Percentiles rank a stretch among this genome's conserved stretches.
These are phyloP conservation scores for Trachops cirrhosus DNA, from an alignment of 2,797 vertebrate species.

Conservation along the genomic window DNA sequence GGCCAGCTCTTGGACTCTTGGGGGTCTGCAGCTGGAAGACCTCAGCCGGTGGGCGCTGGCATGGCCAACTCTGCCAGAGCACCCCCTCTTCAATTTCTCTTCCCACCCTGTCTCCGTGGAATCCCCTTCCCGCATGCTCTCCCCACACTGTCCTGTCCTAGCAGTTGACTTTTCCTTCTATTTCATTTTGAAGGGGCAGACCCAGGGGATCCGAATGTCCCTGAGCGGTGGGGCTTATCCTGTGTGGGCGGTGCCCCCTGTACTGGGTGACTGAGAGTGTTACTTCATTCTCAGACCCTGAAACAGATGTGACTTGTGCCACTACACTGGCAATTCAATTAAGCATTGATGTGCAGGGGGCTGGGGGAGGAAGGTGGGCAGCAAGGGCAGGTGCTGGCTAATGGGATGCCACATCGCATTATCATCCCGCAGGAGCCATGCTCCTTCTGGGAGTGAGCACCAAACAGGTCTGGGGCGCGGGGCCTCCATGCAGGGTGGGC, in stretches of 20 bases:
- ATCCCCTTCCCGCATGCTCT: neutral
- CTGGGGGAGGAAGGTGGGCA: constrained; percentile 84
- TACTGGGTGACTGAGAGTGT: neutral
- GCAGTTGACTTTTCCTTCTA: neutral
- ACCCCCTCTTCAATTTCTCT: neutral
- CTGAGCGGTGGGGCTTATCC: neutral
- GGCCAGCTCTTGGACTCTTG: neutral
- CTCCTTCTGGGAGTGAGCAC: constrained; percentile 89
- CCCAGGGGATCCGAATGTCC: neutral
- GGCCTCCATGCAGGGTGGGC: neutral
- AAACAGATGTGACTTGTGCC: constrained; percentile 94
- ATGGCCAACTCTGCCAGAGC: neutral
- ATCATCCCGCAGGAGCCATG: constrained; percentile 87
- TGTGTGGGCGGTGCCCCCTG: neutral
- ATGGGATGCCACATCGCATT: constrained; percentile 95
- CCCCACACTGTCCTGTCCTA: fast-evolving
- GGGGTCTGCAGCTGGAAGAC: neutral
- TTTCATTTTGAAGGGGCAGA: neutral
- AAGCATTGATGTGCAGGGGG: constrained; percentile 92
- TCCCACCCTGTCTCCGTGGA: neutral
- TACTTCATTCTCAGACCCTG: constrained; percentile 92
- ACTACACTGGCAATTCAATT: constrained; percentile 94
- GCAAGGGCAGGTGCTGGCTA: constrained; percentile 81
- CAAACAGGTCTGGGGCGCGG: constrained; percentile 77
- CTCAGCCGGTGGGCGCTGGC: neutral